These are phyloP conservation scores for Neoascia interrupta DNA, from an alignment of 2,888 invertebrate genomes.

Conservation along the genomic window DNA sequence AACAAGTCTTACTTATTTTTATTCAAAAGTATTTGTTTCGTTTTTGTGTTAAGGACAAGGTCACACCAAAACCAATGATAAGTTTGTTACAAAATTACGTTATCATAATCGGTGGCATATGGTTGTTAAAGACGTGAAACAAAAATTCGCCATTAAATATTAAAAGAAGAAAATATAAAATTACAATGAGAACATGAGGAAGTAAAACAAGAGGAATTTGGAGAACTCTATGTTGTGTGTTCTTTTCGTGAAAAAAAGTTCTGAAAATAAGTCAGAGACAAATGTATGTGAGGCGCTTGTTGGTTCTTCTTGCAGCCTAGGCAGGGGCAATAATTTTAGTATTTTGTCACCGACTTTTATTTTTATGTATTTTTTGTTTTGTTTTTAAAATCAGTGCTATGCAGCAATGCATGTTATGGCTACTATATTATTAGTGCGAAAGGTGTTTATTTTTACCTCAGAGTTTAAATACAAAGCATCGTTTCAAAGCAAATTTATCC, in stretches of 20 bases:
- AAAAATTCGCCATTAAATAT: background rate
- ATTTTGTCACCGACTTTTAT: constrained; percentile 25
- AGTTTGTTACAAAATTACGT: background rate
- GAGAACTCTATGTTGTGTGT: too few species aligned
- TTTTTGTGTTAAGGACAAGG: constrained; percentile 11
- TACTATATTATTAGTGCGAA: too few species aligned
- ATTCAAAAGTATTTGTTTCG: background rate
- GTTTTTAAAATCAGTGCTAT: too few species aligned
- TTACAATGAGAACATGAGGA: background rate
- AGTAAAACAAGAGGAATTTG: background rate
- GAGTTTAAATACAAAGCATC: too few species aligned
- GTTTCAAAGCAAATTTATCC: too few species aligned
- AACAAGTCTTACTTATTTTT: background rate
- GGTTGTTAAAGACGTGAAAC: background rate
- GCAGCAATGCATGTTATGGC: too few species aligned
- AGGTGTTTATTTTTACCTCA: too few species aligned
- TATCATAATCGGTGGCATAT: background rate
- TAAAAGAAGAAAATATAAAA: background rate
- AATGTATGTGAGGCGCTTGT: background rate
- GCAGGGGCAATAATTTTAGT: constrained; percentile 18
- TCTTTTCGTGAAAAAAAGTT: constrained; percentile 37
- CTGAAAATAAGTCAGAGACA: constrained; percentile 48
- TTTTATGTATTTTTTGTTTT: constrained; percentile 6
- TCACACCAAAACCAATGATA: too few species aligned
- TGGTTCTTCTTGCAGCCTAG: background rate